These are phyloP conservation scores for Muscidifurax raptorellus DNA, from an alignment of 1,140 invertebrate species.

Conservation along the genomic window DNA sequence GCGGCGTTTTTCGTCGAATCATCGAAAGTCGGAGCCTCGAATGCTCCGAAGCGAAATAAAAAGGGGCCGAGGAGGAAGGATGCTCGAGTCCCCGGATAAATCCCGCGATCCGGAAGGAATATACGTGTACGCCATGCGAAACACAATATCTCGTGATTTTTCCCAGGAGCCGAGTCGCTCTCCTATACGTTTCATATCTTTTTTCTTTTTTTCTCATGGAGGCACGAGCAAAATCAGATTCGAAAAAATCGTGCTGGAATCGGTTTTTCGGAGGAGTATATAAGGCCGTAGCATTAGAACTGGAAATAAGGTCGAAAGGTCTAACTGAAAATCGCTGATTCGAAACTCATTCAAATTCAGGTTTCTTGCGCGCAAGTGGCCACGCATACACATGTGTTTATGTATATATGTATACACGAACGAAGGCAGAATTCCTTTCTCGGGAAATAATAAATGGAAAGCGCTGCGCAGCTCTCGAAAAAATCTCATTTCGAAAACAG, in stretches of 20 bases:
- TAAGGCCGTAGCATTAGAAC: not conserved
- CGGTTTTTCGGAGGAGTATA: not conserved
- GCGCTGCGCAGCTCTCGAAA: not conserved
- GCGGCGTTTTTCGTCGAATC: conserved; percentile 56
- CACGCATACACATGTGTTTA: not conserved
- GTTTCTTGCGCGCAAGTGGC: not conserved
- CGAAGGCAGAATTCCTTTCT: not conserved
- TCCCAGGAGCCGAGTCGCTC: conserved; percentile 49
- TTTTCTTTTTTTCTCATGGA: not conserved
- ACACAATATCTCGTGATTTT: conserved; percentile 59
- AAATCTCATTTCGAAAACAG: conserved; percentile 41
- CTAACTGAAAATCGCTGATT: not conserved
- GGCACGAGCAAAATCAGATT: conserved; percentile 6
- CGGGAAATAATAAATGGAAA: conserved; percentile 2
- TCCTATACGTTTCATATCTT: not conserved
- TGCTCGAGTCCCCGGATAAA: conserved; percentile 58
- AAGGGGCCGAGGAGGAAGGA: conserved; percentile 54
- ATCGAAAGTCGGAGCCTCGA: conserved; percentile 53
- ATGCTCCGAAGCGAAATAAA: conserved; percentile 59
- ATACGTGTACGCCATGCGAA: conserved; percentile 63
- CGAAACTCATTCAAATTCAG: not conserved
- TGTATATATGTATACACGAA: not conserved
- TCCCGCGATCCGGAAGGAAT: conserved; percentile 62
- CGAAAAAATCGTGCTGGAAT: not conserved
- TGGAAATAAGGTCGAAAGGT: not conserved